Conservation (phyloP, 2,888 invertebrate genomes). For the Nesidiocoris tenuis region DNA sequence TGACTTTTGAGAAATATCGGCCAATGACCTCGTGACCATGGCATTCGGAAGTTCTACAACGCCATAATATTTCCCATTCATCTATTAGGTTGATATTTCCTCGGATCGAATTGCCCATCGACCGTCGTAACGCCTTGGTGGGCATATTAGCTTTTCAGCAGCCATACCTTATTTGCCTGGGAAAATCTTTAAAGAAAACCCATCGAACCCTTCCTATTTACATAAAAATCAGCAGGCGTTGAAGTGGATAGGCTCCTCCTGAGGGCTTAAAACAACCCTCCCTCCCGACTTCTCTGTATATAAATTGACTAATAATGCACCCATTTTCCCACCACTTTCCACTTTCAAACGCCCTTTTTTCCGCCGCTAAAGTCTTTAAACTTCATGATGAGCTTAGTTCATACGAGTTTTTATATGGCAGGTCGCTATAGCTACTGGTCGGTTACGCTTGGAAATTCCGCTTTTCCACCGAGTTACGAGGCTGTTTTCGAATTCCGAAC, state of each 20-base stretch:
- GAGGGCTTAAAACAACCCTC: constrained; percentile 30
- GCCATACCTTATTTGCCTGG: constrained; percentile 11
- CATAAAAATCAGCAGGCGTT: constrained; percentile 29
- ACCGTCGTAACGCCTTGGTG: not conserved
- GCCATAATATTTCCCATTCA: constrained; percentile 6
- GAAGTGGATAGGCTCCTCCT: not conserved
- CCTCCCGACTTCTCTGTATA: constrained; percentile 26
- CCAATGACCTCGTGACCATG: no score
- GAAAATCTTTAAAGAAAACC: constrained; percentile 25
- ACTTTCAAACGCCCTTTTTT: constrained; percentile 12
- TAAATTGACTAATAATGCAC: constrained; percentile 42
- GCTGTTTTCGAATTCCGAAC: not conserved
- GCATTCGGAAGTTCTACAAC: not conserved
- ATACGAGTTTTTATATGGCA: constrained; percentile 5
- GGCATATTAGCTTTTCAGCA: not conserved
- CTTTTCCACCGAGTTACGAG: not conserved
- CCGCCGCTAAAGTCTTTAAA: not conserved
- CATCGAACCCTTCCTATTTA: constrained; percentile 39
- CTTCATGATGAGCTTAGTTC: constrained; percentile 8
- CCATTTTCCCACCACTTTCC: constrained; percentile 1
- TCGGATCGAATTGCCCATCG: not conserved
- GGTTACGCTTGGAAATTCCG: not conserved
- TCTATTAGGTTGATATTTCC: not conserved
- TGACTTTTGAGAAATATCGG: no score
- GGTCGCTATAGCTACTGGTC: not conserved